Conservation (phyloP, 2,113 vertebrate species). For the Microcebus jonahi region DNA sequence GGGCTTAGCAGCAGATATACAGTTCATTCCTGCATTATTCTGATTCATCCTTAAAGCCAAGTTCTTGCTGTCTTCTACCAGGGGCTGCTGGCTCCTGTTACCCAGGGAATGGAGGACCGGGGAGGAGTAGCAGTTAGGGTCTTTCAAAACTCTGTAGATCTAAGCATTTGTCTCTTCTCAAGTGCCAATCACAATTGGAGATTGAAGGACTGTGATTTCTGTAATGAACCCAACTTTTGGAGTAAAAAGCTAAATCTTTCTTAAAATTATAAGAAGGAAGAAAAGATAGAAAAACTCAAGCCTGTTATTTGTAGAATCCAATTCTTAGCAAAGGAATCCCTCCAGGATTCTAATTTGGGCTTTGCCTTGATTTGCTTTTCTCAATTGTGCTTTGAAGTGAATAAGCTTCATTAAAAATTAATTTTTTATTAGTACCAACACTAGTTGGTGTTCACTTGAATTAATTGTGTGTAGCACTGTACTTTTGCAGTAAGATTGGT, state of each 20-base stretch:
- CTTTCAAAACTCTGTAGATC: background rate
- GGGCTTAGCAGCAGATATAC: background rate
- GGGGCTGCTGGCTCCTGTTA: background rate
- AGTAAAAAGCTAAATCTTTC: slow-evolving; percentile 19
- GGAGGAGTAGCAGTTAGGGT: background rate
- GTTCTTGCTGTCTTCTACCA: background rate
- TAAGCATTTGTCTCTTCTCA: slow-evolving; percentile 8
- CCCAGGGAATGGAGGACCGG: background rate
- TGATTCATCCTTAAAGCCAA: slow-evolving; percentile 5
- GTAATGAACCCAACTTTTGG: slow-evolving; percentile 7
- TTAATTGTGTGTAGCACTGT: background rate
- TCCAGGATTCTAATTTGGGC: background rate
- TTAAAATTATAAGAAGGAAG: background rate
- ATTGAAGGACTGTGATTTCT: slow-evolving; percentile 39
- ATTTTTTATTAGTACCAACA: background rate
- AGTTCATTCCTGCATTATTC: background rate
- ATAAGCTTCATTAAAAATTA: slow-evolving; percentile 36
- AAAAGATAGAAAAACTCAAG: background rate
- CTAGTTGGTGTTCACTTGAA: background rate
- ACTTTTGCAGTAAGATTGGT: slow-evolving; percentile 6
- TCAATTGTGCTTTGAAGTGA: slow-evolving; percentile 30
- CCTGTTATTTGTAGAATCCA: background rate
- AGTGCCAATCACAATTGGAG: background rate
- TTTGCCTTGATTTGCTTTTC: slow-evolving; percentile 47
- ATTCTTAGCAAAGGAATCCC: background rate